Percentiles rank a stretch among this genome's conserved stretches.
Evolutionary conservation across 2,113 vertebrate species (phyloP).

Genomic region (Sminthopsis crassicaudata): DNA sequence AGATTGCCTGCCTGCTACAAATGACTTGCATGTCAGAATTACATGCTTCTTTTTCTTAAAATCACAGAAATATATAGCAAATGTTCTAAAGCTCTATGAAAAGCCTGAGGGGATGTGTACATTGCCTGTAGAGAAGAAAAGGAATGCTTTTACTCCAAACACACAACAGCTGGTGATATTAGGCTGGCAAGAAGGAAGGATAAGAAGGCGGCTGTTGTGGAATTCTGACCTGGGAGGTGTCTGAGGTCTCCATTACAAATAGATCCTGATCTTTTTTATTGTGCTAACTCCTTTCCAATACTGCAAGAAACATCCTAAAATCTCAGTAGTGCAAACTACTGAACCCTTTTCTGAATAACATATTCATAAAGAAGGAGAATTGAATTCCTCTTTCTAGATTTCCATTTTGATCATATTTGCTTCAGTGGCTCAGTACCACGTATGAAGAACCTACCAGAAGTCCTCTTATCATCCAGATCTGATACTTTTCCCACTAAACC

Average conservation of each 20-base stretch:
- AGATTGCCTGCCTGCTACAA: conserved; percentile 35
- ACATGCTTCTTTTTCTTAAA: conserved; percentile 35
- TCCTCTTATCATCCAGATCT: conserved; percentile 12
- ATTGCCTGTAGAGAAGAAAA: conserved; percentile 30
- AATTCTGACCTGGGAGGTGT: conserved; percentile 57
- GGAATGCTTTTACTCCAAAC: conserved; percentile 30
- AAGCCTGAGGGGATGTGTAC: conserved; percentile 47
- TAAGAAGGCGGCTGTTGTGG: conserved; percentile 49
- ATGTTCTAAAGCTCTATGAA: conserved; percentile 37
- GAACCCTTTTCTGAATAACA: neutral
- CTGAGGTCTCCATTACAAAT: conserved; percentile 52
- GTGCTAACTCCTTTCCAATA: neutral
- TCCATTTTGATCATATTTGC: conserved; percentile 27
- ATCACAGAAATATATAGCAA: conserved; percentile 34
- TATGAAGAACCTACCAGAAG: conserved; percentile 24
- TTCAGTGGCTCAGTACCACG: neutral
- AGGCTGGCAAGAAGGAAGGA: conserved; percentile 45
- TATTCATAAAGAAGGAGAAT: neutral
- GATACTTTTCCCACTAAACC: neutral
- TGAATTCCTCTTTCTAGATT: neutral
- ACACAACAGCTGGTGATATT: conserved; percentile 16
- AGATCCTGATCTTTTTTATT: neutral
- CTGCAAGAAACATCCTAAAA: conserved; percentile 2
- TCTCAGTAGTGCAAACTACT: neutral
- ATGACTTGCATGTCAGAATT: conserved; percentile 56